Percentiles rank a stretch among this genome's conserved stretches.
Conservation (phyloP, 2,113 vertebrate species). For the Mystacornis crossleyi region DNA sequence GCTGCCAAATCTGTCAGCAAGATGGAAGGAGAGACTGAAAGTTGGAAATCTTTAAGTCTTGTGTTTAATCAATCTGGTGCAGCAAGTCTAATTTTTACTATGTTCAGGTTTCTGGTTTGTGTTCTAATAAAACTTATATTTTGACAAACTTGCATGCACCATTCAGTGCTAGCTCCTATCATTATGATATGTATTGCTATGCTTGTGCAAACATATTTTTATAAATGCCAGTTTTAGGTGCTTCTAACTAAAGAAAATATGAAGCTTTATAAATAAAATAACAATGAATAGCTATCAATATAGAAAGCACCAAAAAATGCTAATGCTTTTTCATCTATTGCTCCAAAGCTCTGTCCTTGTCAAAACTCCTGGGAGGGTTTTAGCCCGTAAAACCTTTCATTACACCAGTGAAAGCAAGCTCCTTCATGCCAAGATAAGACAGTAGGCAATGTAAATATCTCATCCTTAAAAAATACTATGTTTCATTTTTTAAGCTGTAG, state of each 20-base stretch:
- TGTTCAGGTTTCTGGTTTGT: background rate
- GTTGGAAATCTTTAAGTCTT: background rate
- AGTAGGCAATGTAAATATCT: background rate
- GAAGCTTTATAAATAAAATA: background rate
- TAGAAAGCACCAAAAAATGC: background rate
- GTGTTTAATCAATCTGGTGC: background rate
- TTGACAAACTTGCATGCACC: background rate
- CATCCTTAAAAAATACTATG: background rate
- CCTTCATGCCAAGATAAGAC: background rate
- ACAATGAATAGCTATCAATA: background rate
- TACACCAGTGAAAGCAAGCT: accelerated
- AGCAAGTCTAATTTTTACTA: background rate
- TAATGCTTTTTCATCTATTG: background rate
- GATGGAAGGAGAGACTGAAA: background rate
- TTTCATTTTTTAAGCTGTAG: background rate
- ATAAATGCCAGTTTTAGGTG: background rate
- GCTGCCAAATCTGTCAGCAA: background rate
- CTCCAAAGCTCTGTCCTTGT: background rate
- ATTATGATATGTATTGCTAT: background rate
- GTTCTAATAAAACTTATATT: background rate
- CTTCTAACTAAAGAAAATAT: background rate
- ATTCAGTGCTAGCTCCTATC: background rate
- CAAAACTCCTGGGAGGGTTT: background rate
- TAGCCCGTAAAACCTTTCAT: background rate
- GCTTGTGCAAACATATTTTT: background rate